phyloP scores from a whole-genome alignment of 2,113 vertebrate species.

The Bagarius yarrelli region DNA sequence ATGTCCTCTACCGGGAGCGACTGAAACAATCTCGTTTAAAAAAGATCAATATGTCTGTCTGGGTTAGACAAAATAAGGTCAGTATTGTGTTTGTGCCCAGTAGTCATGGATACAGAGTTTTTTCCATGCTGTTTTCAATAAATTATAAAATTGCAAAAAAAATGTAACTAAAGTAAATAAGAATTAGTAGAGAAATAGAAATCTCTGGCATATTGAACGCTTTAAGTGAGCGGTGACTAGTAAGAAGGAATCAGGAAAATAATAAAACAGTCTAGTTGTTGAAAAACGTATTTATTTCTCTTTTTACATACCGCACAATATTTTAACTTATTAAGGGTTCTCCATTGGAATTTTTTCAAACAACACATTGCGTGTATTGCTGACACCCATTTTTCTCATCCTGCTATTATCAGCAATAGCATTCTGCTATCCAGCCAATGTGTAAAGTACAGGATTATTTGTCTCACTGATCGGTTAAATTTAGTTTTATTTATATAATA shows the following conservation, averaged over 20 bases:
- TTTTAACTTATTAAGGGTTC: background rate
- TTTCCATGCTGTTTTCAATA: background rate
- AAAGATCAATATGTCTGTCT: constrained; percentile 35
- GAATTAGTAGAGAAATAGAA: background rate
- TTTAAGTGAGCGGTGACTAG: background rate
- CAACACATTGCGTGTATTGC: background rate
- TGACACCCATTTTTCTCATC: constrained; percentile 5
- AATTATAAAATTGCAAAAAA: background rate
- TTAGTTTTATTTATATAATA: background rate
- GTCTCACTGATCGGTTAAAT: constrained; percentile 1
- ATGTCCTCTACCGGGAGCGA: background rate
- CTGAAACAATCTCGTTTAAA: background rate
- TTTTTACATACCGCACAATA: background rate
- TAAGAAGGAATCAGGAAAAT: background rate
- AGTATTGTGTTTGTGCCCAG: background rate
- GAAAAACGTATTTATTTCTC: background rate
- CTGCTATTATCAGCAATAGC: background rate
- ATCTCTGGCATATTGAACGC: background rate
- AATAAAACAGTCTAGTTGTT: background rate
- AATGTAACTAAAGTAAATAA: background rate
- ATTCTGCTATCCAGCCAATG: constrained; percentile 13
- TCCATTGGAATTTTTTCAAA: background rate
- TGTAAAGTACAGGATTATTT: constrained; percentile 34
- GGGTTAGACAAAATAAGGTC: constrained; percentile 7
- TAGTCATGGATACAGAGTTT: background rate